Base-by-base conservation (phyloP, 64 coral and sea anemone genomes). In the Porites australiensis region DNA sequence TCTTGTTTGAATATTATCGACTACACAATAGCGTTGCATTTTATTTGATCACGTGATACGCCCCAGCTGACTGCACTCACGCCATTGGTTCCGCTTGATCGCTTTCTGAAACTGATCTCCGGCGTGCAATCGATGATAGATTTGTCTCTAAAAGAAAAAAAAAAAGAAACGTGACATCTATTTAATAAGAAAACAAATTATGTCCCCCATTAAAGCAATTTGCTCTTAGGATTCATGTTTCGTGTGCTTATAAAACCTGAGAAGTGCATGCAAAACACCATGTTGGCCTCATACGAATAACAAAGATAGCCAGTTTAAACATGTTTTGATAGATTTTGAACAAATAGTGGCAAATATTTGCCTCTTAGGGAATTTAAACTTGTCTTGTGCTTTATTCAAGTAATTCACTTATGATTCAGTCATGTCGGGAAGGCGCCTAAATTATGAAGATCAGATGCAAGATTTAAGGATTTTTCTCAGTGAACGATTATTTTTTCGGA, bases 11-110 rank as follows among this genome's bases (percentile, higher is more conserved):
- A 80, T 68, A 68, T 22, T 45, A 84, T 54, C 18, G 11, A 45
- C 45, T 65, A 21, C 15, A 84, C 81, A 68, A 69, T 51, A 84
- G 61, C 44, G 48, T 51, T 84, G 10, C 50, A 51, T 63, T 12
- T 50, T 8, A 84, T 68, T 3, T 3, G 0, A 9, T 68, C 81
- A 84, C 81, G 61, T 84, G 81, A 84, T 19, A 6, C 61, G 44
- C 12, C 45, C 63, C 81, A 84, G 81, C 81, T 84, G 81, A 76
- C 73, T 84, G 48, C 18, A 19, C 81, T 50, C 46, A 50, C 81
- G 47, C 69, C 12, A 84, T 84, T 84, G 81, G 81, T 54, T 69
- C 16, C 61, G 45, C 79, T 62, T 82, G 58, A 79, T 60, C 54
- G 77, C 77, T 43, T 79, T 5, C 18, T 4, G 20, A 12, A 23